Base-by-base conservation (phyloP, 1,140 invertebrate species). In the Pseudomyrmex flavicornis region DNA sequence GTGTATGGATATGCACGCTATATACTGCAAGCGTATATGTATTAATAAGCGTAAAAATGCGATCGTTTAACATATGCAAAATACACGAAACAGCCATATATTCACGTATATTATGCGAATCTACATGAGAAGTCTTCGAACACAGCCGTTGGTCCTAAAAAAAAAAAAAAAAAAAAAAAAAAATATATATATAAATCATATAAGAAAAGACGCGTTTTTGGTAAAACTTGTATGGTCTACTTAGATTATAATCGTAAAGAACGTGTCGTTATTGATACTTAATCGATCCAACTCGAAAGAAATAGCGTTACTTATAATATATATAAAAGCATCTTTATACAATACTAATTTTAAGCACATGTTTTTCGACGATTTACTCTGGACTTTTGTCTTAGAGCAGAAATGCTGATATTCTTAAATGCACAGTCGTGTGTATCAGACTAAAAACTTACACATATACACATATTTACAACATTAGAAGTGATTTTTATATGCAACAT, bases 121-220 rank as follows among this genome's bases (percentile, higher is more conserved):
- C n/a, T 63, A 63, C 9, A 15, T 63, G 63, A 75, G 59, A 59
- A 17, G 48, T 22, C 12, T 44, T 20, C 44, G 35, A 52, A 46
- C 1, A 58, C 9, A 58, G 22, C 46, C 8, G 20, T 70, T n/a
- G 76, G 54, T 72, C 54, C 54, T 80, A 80, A 80, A 59, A 52
- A n/a, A n/a, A n/a, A 80, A 80, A 59, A 52, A 80, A 80, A 59
- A 52, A 80, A 80, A 59, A 52, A 80, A 80, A 59, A 52, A 80
- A 80, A 59, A 52, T 50, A 35, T 50, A 52, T 52, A 52, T 52
- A 63, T 52, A 52, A 76, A 76, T 75, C 9, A 72, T 8, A 9
- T 35, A n/a, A 35, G 5, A 65, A 58, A 63, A n/a, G 50, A 58
- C 12, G 54, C 50, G 48, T 48, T 44, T 48, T 62, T 17, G 10